These are phyloP conservation scores for Apamea anceps DNA, from an alignment of 2,888 invertebrate species.

Conservation along the genomic window DNA sequence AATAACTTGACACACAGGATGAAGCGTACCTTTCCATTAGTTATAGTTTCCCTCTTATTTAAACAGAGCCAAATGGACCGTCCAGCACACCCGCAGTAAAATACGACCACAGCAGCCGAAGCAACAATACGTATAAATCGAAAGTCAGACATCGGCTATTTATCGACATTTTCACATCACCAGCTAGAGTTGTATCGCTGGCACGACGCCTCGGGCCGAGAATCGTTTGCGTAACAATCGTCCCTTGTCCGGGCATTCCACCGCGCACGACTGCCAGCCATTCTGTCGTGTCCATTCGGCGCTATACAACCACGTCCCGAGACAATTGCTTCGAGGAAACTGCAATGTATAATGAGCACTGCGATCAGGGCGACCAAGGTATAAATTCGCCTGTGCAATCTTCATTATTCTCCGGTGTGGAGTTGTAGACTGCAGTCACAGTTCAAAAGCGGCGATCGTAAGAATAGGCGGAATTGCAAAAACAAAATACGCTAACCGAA, in stretches of 20 bases:
- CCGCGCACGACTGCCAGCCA: slow-evolving; percentile 67
- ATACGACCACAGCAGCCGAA: slow-evolving; percentile 53
- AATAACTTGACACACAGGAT: slow-evolving; percentile 8
- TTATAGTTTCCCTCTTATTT: slow-evolving; percentile 19
- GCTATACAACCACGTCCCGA: slow-evolving; percentile 59
- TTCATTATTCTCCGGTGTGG: slow-evolving; percentile 37
- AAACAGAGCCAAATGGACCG: slow-evolving; percentile 30
- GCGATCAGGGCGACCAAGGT: slow-evolving; percentile 2
- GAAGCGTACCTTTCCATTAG: slow-evolving; percentile 16
- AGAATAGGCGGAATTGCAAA: slow-evolving; percentile 54
- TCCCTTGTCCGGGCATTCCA: slow-evolving; percentile 67
- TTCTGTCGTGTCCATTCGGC: slow-evolving; percentile 67
- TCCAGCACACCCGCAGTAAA: slow-evolving; percentile 54
- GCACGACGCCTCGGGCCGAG: slow-evolving; percentile 64
- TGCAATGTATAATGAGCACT: slow-evolving; percentile 50
- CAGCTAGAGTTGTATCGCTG: slow-evolving; percentile 60
- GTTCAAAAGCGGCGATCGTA: slow-evolving; percentile 50
- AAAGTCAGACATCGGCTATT: slow-evolving; percentile 66
- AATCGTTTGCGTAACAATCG: slow-evolving; percentile 70
- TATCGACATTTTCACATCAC: slow-evolving; percentile 75
- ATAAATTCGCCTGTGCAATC: slow-evolving; percentile 29
- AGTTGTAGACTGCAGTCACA: slow-evolving; percentile 37
- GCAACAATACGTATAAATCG: slow-evolving; percentile 69
- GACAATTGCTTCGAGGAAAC: slow-evolving; percentile 58
- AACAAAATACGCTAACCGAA: slow-evolving; percentile 49